phyloP scores from a whole-genome alignment of 2,113 vertebrate genomes.

The Microcebus jonahi region DNA sequence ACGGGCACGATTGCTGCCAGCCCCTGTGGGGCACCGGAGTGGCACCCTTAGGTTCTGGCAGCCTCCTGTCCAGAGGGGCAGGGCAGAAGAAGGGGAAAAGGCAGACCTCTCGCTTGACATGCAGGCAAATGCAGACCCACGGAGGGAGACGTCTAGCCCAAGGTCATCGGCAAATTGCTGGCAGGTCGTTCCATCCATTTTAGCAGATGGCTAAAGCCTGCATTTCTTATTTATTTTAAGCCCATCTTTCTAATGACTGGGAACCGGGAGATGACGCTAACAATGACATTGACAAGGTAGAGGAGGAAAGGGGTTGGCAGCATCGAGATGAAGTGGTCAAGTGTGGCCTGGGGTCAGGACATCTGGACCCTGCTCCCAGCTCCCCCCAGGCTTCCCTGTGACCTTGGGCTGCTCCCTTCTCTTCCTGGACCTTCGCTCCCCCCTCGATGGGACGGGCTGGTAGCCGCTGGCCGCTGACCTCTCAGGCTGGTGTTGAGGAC shows the following conservation, averaged over 20 bases:
- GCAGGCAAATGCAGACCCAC: not conserved
- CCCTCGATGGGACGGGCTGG: not conserved
- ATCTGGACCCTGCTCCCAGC: accelerated
- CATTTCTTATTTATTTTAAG: not conserved
- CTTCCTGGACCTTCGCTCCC: not conserved
- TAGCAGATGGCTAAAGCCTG: not conserved
- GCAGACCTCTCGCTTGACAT: not conserved
- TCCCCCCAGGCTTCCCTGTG: not conserved
- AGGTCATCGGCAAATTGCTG: slow-evolving; percentile 25
- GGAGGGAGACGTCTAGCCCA: not conserved
- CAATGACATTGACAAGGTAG: not conserved
- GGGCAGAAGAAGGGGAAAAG: not conserved
- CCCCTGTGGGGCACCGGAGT: not conserved
- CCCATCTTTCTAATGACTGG: slow-evolving; percentile 16
- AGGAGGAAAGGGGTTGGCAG: not conserved
- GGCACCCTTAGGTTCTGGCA: not conserved
- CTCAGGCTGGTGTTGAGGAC: not conserved
- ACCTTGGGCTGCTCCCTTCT: not conserved
- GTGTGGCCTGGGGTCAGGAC: accelerated
- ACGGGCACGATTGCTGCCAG: not conserved
- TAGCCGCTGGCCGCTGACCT: not conserved
- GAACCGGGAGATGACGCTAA: not conserved
- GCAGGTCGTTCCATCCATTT: not conserved
- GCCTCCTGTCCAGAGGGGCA: not conserved
- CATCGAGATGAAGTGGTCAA: accelerated